Evolutionary conservation across 30 jellyfish, hydroid and myxozoan genomes (phyloP), one percentile per base, ranked within the genome.

Genomic region (Morbakka virulenta): DNA sequence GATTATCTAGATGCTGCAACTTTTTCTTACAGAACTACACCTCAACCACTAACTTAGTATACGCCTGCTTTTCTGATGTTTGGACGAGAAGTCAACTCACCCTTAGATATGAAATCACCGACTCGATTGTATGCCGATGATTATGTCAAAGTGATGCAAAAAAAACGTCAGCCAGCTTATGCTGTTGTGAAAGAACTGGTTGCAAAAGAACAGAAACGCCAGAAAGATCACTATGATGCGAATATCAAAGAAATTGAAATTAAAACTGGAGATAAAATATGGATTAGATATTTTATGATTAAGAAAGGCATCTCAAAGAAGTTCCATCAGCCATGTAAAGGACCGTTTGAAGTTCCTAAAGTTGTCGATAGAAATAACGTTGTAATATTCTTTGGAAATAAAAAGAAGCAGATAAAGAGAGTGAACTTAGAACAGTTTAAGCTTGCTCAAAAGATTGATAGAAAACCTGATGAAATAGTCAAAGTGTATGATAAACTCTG

Each of bases 251-350:
- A 25, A 17, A 29, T 50, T 4, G 1, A 25, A 0, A 66, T 74
- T 20, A 74, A 74, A 41, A 27, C 20, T 4, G 76, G 64, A 30
- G 85, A 52, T 0, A 74, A 52, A 31, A 76, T 74, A 4, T 74
- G 76, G 75, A 33, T 50, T 3, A n/a, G 77, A 2, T 51, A 75
- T 57, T 75, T 75, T 32, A 57, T 53, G 9, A 35, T 75, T 14
- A 57, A 75, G 29, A 75, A 75, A 57, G 87, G 68, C 17, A 75
- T 77, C 2, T 61, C 87, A 0, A 53, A 52, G 74, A 75, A 75
- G 47, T 74, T 74, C 27, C 76, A 74, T 47, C 62, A 74, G 25
- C 76, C 85, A 29, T 74, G 76, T 74, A 52, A 17, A 2, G 85
- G 85, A 74, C 85, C 76, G 21, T 50, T 51, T 49, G 76, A 74